Conservation (phyloP, 1,140 invertebrate genomes). For the Planococcus citri region DNA sequence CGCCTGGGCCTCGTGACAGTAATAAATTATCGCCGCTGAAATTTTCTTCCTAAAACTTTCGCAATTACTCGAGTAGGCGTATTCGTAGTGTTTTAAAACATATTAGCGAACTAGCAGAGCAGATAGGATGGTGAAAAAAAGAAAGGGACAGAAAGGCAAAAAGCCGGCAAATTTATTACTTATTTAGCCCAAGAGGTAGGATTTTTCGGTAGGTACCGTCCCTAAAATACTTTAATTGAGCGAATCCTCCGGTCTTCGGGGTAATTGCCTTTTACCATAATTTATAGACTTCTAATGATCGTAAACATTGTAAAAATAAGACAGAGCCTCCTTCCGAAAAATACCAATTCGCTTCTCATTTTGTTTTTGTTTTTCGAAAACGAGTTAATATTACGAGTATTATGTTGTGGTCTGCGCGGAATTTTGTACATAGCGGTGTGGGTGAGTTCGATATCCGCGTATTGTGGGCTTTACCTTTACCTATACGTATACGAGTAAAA, state of each 20-base stretch:
- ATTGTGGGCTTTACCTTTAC: no score
- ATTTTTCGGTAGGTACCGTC: slow-evolving; percentile 11
- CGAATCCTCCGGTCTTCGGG: slow-evolving; percentile 14
- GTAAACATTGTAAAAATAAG: slow-evolving; percentile 12
- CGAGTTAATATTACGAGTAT: background rate
- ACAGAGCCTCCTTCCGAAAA: background rate
- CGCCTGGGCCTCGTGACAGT: background rate
- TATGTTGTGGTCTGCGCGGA: background rate
- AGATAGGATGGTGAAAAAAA: no score
- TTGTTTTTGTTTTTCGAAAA: background rate
- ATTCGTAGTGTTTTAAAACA: background rate
- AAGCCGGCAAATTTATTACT: slow-evolving; percentile 9
- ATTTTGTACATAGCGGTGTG: background rate
- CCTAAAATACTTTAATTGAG: slow-evolving; percentile 14
- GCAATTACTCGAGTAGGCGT: slow-evolving; percentile 10
- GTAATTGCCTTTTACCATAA: slow-evolving; percentile 17
- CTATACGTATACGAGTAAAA: no score
- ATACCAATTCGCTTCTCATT: no score
- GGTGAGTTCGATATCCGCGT: background rate
- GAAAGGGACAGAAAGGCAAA: background rate
- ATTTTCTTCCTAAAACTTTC: background rate
- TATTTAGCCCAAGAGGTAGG: background rate
- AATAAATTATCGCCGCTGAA: background rate
- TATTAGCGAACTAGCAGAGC: no score
- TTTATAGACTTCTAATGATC: slow-evolving; percentile 19